These are phyloP conservation scores for Dicranocentrus wangi DNA, from an alignment of 2,888 invertebrate genomes.

Conservation along the genomic window DNA sequence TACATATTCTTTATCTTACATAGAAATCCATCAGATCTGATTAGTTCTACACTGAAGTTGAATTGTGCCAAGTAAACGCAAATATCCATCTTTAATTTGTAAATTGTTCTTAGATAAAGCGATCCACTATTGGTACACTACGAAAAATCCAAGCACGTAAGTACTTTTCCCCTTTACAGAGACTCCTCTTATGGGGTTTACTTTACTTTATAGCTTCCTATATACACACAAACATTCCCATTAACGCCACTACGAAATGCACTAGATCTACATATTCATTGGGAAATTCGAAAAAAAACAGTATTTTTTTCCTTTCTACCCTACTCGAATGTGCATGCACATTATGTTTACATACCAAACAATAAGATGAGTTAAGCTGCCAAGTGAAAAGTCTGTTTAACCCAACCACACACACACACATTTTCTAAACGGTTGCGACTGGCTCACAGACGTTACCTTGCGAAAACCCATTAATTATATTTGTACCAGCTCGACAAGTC, in stretches of 20 bases:
- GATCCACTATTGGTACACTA: not conserved
- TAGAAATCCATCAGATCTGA: not conserved
- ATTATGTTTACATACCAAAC: not conserved
- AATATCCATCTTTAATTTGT: not conserved
- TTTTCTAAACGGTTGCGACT: not conserved
- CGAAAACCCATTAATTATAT: constrained; percentile 46
- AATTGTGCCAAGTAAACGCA: not conserved
- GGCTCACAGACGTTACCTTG: not conserved
- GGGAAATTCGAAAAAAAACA: constrained; percentile 8
- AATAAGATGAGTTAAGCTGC: not conserved
- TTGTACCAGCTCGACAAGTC: constrained; percentile 46
- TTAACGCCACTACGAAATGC: not conserved
- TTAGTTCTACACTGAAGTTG: not conserved
- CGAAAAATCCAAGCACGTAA: no score
- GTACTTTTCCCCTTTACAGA: no score
- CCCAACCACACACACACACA: not conserved
- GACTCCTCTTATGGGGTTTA: not conserved
- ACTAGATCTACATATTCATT: constrained; percentile 9
- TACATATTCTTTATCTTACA: no score
- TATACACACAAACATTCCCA: not conserved
- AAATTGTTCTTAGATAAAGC: not conserved
- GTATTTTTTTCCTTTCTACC: not conserved
- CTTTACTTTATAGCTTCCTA: not conserved
- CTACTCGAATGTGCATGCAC: not conserved
- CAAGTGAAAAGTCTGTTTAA: constrained; percentile 17